Conservation (phyloP, 2,797 vertebrate species). For the Linurgus olivaceus region DNA sequence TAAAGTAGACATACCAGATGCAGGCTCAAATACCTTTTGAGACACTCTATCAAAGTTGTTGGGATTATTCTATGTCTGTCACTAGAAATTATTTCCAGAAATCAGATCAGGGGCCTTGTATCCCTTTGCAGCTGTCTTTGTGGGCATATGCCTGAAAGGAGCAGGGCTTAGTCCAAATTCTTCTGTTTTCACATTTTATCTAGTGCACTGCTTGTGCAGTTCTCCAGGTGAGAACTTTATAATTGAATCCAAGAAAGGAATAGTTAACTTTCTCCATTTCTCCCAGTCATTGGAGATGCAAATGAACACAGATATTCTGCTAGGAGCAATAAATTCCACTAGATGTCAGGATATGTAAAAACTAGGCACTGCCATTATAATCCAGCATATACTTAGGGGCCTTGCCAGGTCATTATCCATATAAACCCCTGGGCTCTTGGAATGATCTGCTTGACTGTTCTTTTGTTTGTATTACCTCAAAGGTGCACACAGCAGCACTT, state of each 20-base stretch:
- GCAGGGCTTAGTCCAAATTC: not conserved
- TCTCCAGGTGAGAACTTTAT: not conserved
- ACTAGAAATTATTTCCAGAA: not conserved
- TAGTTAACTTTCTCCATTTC: not conserved
- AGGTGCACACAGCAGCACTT: not conserved
- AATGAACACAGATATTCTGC: not conserved
- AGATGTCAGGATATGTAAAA: conserved; percentile 43
- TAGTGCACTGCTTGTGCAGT: not conserved
- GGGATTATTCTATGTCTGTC: not conserved
- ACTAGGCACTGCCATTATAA: not conserved
- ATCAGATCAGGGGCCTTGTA: not conserved
- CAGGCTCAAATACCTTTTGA: not conserved
- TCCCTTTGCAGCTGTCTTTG: not conserved
- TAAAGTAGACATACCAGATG: not conserved
- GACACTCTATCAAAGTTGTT: not conserved
- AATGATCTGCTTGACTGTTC: not conserved
- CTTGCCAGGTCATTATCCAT: not conserved
- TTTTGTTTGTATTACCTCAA: not conserved
- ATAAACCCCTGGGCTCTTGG: not conserved
- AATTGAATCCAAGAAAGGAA: not conserved
- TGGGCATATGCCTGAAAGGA: not conserved
- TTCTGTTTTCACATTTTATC: not conserved
- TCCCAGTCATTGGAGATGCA: not conserved
- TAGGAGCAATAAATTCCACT: not conserved
- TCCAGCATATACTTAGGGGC: not conserved